Evolutionary conservation across 2,113 vertebrate genomes (phyloP).

Genomic region (Alligator sinensis): DNA sequence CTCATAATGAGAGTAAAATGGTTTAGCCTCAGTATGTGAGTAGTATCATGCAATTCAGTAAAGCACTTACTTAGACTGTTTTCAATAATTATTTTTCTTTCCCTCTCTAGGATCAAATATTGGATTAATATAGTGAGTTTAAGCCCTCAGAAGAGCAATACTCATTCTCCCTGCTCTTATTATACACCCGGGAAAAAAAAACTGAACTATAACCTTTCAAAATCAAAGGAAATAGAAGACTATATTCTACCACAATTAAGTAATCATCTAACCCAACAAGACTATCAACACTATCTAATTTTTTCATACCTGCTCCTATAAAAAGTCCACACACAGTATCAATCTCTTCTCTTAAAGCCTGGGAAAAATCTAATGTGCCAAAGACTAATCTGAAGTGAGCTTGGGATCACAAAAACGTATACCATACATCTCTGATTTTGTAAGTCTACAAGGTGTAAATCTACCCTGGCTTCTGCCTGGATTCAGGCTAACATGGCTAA

Average conservation of each 20-base stretch:
- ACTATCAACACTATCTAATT: not conserved
- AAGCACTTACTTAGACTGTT: fast-evolving
- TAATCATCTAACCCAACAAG: not conserved
- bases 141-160: not conserved
- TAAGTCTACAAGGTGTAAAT: too few species aligned
- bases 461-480: too few species aligned
- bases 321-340: not conserved
- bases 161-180: not conserved
- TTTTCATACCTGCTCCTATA: not conserved
- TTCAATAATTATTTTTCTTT: not conserved
- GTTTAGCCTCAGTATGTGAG: not conserved
- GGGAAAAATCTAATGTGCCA: not conserved
- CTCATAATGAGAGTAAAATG: not conserved
- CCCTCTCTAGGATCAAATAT: too few species aligned
- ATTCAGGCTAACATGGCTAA: too few species aligned
- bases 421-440: too few species aligned
- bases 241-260: not conserved
- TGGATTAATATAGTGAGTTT: not conserved
- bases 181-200: not conserved
- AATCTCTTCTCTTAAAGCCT: not conserved
- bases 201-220: not conserved
- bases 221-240: not conserved
- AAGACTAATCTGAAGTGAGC: too few species aligned
- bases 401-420: too few species aligned
- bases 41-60: fast-evolving